Base-by-base conservation (phyloP, 2,888 invertebrate genomes). In the Priocnemis perturbator region DNA sequence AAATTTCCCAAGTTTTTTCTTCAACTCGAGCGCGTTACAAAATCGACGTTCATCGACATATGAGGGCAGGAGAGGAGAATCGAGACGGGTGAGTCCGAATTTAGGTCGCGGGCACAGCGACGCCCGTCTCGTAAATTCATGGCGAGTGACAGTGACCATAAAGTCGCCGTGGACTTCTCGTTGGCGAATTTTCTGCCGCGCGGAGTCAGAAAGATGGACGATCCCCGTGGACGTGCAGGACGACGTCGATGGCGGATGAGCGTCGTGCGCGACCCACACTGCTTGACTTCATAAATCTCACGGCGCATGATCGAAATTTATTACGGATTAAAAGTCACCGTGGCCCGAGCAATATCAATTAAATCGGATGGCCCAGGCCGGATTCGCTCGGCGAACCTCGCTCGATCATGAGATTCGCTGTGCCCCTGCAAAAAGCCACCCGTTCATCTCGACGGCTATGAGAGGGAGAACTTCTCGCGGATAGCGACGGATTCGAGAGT, bases 221-320 rank as follows among this genome's bases (percentile, higher is more conserved):
- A 50, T 17, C 17, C 5, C 17, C n/a, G 50, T 19, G 50, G 50
- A 19, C 17, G 17, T 5, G 3, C 45, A n/a, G 60, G 21, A 59
- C 50, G 26, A 45, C 30, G 67, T n/a, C 19, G 14, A 50, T 19
- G 55, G 23, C n/a, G 48, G 11, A 5, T 58, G 58, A 53, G 59
- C 61, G 37, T 11, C 37, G 14, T 37, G 5, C 14, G 37, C 37
- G 7, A 37, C 37, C 14, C 11, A 55, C 9, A 60, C 50, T 61
- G 60, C 65, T 69, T 69, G 79, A 85, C 81, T 85, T 85, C 81
- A 83, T 85, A 86, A 86, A 86, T 86, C 86, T 85, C 77, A 73
- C 60, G 64, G 64, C 73, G 75, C 79, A 84, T 79, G 83, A 86
- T 83, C 81, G 81, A 84, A 85, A 86, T 87, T 87, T 86, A 86